These are phyloP conservation scores for Carcinoscorpius rotundicauda DNA, from an alignment of 1,140 invertebrate genomes.

Conservation along the genomic window DNA sequence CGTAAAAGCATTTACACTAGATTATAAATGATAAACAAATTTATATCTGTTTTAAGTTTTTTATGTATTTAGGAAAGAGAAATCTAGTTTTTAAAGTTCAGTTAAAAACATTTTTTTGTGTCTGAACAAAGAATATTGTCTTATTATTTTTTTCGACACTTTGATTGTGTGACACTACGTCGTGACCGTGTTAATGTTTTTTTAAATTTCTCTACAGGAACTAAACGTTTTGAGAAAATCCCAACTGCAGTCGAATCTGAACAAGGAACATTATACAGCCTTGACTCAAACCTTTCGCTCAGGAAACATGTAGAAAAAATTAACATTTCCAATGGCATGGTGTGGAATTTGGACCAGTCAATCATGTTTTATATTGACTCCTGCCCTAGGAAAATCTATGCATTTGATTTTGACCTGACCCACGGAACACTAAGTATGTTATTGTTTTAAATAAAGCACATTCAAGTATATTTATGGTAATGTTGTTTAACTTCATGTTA, in stretches of 20 bases:
- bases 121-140: background rate
- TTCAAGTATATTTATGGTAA: no score
- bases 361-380: conserved; percentile 41
- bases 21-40: no score
- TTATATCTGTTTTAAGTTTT: conserved; percentile 53
- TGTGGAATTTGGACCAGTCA: conserved; percentile 54
- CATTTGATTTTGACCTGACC: conserved; percentile 61
- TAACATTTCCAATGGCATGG: conserved; percentile 64
- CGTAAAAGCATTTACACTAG: no score
- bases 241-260: conserved; percentile 23
- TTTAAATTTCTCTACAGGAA: conserved; percentile 40
- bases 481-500: no score
- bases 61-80: no score
- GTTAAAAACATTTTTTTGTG: background rate
- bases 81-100: no score
- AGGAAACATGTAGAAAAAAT: conserved; percentile 24
- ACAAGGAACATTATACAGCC: conserved; percentile 20
- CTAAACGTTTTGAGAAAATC: conserved; percentile 28
- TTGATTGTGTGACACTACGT: background rate
- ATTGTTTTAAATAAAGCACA: no score
- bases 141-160: background rate
- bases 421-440: no score
- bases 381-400: conserved; percentile 31
- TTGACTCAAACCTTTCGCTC: conserved; percentile 7
- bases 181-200: background rate